A percentile compares a stretch with the other conserved stretches of the same genome.
phyloP scores from a whole-genome alignment of 2,797 vertebrate species.

The Eospalax fontanierii region DNA sequence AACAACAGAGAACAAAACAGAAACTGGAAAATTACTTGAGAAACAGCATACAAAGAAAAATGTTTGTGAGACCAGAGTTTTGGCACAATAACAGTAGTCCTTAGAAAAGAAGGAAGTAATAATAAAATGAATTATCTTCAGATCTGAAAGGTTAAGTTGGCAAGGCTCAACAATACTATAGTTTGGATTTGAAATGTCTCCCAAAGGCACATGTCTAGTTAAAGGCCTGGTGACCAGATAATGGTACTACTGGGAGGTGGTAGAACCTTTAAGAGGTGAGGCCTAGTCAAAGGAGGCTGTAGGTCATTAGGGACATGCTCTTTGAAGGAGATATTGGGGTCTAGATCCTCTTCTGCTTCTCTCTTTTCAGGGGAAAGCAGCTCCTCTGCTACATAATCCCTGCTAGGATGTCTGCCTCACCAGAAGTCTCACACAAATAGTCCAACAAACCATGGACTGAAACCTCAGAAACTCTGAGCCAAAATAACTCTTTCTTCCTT shows the following conservation, averaged over 20 bases:
- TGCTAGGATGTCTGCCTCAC: not conserved
- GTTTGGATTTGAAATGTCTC: not conserved
- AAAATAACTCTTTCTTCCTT: not conserved
- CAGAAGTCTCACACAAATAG: not conserved
- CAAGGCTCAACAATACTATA: not conserved
- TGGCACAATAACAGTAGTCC: not conserved
- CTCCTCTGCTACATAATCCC: not conserved
- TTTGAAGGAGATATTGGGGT: not conserved
- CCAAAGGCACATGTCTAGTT: not conserved
- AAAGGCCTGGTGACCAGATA: no score
- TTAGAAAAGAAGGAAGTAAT: conserved; percentile 18
- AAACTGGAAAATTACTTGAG: conserved; percentile 27
- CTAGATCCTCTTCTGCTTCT: not conserved
- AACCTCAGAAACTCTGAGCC: not conserved
- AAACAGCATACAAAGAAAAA: conserved; percentile 53
- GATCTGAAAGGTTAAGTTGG: not conserved
- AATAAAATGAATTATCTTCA: not conserved
- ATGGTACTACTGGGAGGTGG: not conserved
- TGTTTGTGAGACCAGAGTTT: not conserved
- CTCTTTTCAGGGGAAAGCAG: not conserved
- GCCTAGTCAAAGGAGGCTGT: not conserved
- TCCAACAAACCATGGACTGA: not conserved
- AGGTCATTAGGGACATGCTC: no score
- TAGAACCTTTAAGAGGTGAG: not conserved
- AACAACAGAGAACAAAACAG: not conserved